phyloP scores from a whole-genome alignment of 2,888 invertebrate genomes.

The Drosophila mimica region DNA sequence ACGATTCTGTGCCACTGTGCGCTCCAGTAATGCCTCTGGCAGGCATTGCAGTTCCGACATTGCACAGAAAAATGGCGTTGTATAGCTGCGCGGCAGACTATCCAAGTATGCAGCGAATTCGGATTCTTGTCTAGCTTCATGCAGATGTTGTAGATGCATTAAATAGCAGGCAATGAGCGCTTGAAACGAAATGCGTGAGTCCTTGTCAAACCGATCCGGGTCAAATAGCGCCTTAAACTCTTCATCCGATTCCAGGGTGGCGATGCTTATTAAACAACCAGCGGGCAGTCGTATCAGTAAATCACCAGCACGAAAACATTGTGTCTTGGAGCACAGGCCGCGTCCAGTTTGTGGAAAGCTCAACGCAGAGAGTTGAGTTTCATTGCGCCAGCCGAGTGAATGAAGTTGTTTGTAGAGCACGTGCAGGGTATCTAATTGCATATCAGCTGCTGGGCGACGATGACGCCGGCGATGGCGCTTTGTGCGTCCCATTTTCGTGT shows the following conservation, averaged over 20 bases:
- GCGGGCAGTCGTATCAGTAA: conserved; percentile 88
- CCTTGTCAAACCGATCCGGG: conserved; percentile 60
- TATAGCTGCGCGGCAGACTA: conserved; percentile 89
- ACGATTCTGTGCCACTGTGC: conserved; percentile 86
- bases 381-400: conserved; percentile 86
- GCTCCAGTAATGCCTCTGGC: conserved; percentile 87
- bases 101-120: conserved; percentile 89
- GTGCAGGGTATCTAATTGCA: conserved; percentile 34
- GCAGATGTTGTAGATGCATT: conserved; percentile 88
- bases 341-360: conserved; percentile 89
- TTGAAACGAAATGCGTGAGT: conserved; percentile 87
- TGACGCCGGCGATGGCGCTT: conserved; percentile 65
- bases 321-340: conserved; percentile 88
- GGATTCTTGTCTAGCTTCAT: conserved; percentile 82
- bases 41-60: conserved; percentile 86
- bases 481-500: conserved; percentile 77
- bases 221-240: conserved; percentile 86
- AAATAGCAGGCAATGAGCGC: conserved; percentile 91
- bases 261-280: conserved; percentile 87
- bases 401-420: conserved; percentile 69
- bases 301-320: conserved; percentile 86
- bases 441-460: conserved; percentile 37
- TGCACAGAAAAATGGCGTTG: conserved; percentile 89
- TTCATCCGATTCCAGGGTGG: conserved; percentile 86
- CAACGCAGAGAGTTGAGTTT: conserved; percentile 86